These are phyloP conservation scores for Trachelus stipa DNA, from an alignment of 2,888 invertebrate species.

Conservation along the genomic window DNA sequence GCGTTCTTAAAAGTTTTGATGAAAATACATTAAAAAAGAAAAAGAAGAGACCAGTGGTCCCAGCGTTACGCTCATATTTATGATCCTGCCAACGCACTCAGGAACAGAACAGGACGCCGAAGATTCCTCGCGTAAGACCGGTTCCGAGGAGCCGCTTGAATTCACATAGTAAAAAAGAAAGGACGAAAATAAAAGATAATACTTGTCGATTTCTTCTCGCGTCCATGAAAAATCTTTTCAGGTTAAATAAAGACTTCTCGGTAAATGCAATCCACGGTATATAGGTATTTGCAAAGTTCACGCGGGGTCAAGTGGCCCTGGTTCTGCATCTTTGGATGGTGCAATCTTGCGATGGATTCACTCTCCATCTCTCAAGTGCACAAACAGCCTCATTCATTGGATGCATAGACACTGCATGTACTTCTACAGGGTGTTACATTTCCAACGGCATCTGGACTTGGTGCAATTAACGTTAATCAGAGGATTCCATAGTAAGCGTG, in stretches of 20 bases:
- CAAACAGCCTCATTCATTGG: background rate
- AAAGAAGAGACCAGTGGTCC: background rate
- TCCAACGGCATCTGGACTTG: background rate
- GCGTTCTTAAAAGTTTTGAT: background rate
- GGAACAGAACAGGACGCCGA: background rate
- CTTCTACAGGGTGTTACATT: background rate
- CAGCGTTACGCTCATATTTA: background rate
- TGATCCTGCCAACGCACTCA: background rate
- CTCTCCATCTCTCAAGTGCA: background rate
- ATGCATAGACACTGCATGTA: background rate
- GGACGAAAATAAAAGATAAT: background rate
- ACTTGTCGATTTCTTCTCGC: background rate
- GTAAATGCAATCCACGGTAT: constrained; percentile 17
- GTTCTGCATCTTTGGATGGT: constrained; percentile 1
- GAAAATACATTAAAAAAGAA: background rate
- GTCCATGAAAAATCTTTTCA: background rate
- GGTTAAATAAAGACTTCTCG: constrained; percentile 16
- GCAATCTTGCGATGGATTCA: background rate
- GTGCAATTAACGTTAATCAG: background rate
- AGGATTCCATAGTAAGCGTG: background rate
- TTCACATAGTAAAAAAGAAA: background rate
- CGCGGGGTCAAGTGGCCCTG: constrained; percentile 34
- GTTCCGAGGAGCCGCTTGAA: background rate
- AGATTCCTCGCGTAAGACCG: background rate
- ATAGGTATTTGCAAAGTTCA: constrained; percentile 32